A percentile compares a stretch with the other conserved stretches of the same genome.
Conservation (phyloP, 1,140 invertebrate genomes). For the Saxidomus purpurata region DNA sequence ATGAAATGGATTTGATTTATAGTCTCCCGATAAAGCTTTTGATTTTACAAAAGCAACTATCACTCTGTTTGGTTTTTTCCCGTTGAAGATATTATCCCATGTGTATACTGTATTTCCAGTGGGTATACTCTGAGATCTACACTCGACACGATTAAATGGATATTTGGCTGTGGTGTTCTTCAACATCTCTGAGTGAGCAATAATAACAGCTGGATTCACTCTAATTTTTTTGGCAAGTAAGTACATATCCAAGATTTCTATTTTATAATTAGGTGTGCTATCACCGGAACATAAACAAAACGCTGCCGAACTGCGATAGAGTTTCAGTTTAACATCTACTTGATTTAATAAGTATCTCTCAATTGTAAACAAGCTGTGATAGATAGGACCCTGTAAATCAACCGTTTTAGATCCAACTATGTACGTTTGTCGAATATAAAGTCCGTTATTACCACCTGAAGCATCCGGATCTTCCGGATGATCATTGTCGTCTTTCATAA, state of each 20-base stretch:
- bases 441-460: constrained; percentile 19
- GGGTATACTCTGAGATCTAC: constrained; percentile 41
- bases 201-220: constrained; percentile 46
- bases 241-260: constrained; percentile 50
- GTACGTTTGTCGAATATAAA: constrained; percentile 14
- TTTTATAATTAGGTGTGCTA: neutral
- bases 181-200: constrained; percentile 52
- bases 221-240: constrained; percentile 42
- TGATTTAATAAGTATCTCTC: constrained; percentile 57
- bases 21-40: constrained; percentile 62
- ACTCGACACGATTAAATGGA: constrained; percentile 44
- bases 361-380: constrained; percentile 50
- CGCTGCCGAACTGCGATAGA: constrained; percentile 46
- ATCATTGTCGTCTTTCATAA: constrained; percentile 54
- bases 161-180: constrained; percentile 50
- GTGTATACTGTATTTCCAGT: constrained; percentile 55
- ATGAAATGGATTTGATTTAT: constrained; percentile 64
- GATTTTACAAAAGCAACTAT: constrained; percentile 57
- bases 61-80: constrained; percentile 53
- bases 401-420: constrained; percentile 22
- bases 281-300: constrained; percentile 54
- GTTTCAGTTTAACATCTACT: constrained; percentile 62
- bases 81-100: constrained; percentile 63
- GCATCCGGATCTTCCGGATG: constrained; percentile 40
- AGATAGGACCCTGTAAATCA: constrained; percentile 53